Evolutionary conservation across 2,888 invertebrate genomes (phyloP).

Genomic region (Aelia acuminata): DNA sequence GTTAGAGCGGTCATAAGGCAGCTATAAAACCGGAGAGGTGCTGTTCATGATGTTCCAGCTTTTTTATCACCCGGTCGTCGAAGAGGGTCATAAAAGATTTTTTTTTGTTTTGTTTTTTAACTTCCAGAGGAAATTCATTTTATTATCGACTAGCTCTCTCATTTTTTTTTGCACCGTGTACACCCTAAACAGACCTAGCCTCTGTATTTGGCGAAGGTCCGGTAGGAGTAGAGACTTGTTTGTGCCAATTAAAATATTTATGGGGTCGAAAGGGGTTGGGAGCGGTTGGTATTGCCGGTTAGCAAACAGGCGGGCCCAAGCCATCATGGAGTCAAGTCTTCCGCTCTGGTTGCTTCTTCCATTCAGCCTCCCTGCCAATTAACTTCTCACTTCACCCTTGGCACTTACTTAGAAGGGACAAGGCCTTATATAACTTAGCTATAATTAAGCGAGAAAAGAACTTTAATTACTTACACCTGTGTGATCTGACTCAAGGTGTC

Average conservation of each 20-base stretch:
- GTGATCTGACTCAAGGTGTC: no score
- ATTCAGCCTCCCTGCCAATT: not conserved
- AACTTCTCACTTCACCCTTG: not conserved
- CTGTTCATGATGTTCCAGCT: not conserved
- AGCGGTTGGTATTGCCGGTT: not conserved
- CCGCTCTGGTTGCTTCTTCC: not conserved
- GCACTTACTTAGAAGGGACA: not conserved
- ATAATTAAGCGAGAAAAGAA: not conserved
- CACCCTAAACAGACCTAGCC: not conserved
- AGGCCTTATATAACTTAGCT: not conserved
- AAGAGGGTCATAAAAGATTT: not conserved
- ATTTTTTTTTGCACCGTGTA: not conserved
- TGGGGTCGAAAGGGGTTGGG: not conserved
- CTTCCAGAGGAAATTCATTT: not conserved
- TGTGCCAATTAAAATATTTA: not conserved
- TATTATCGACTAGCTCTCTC: not conserved
- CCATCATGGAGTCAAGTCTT: not conserved
- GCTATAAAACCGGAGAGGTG: not conserved
- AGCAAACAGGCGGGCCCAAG: not conserved
- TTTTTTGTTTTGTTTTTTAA: no score
- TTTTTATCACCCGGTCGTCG: not conserved
- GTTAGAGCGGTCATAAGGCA: not conserved
- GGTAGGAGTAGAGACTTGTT: not conserved
- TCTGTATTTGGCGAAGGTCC: not conserved
- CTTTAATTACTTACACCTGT: not conserved